These are phyloP conservation scores for Chelon auratus DNA, from an alignment of 2,797 vertebrate genomes.

Conservation along the genomic window DNA sequence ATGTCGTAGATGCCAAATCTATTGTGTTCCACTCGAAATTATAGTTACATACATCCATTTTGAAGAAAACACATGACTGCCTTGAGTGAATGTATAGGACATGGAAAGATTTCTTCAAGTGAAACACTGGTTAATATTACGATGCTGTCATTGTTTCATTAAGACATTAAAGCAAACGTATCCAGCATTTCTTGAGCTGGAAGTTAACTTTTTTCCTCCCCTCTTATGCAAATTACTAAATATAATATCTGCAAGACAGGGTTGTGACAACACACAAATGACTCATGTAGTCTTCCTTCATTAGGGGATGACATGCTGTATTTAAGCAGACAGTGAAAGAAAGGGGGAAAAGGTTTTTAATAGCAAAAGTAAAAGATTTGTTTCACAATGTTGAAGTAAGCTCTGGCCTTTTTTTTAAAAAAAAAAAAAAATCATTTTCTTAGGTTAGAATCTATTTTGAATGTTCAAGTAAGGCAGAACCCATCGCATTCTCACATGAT, in stretches of 20 bases:
- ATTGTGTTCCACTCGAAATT: background rate
- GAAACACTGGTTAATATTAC: background rate
- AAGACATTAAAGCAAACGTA: background rate
- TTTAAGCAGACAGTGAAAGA: background rate
- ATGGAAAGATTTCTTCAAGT: too few species aligned
- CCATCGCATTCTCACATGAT: conserved; percentile 8
- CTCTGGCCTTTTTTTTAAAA: too few species aligned
- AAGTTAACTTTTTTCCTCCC: background rate
- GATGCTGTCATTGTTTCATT: background rate
- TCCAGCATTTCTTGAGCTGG: background rate
- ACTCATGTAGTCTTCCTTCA: too few species aligned
- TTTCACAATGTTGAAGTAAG: too few species aligned
- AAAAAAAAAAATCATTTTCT: background rate
- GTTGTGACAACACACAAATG: background rate
- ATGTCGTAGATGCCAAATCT: background rate
- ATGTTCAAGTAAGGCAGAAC: conserved; percentile 17
- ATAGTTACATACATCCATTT: background rate
- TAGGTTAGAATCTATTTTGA: conserved; percentile 6
- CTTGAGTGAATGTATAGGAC: too few species aligned
- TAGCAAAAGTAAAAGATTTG: too few species aligned
- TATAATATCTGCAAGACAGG: background rate
- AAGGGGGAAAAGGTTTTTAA: too few species aligned
- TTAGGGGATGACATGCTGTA: background rate
- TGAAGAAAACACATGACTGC: background rate
- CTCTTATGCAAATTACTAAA: background rate